A percentile compares a stretch with the other conserved stretches of the same genome.
Conservation (phyloP, 2,888 invertebrate species). For the Pammene aurita region DNA sequence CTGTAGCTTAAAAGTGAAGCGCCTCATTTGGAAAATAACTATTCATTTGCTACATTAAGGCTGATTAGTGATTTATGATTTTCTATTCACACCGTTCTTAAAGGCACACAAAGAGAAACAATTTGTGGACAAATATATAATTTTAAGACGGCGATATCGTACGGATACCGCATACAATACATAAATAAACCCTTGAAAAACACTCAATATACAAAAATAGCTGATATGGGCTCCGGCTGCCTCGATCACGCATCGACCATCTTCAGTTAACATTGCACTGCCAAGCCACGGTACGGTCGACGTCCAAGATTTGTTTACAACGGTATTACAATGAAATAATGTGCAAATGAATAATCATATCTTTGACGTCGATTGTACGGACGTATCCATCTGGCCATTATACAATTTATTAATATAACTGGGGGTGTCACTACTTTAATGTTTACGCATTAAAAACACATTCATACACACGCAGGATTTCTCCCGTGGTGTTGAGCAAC, state of each 20-base stretch:
- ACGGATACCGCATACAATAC: constrained; percentile 6
- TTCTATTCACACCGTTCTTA: constrained; percentile 1
- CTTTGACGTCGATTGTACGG: not conserved
- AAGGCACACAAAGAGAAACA: constrained; percentile 20
- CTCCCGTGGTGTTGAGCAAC: not conserved
- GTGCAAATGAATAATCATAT: not conserved
- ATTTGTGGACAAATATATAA: constrained; percentile 4
- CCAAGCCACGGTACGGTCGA: constrained; percentile 4
- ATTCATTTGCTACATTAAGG: constrained; percentile 7
- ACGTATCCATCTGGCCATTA: not conserved
- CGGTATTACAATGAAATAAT: not conserved
- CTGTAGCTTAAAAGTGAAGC: not conserved
- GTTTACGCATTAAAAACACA: not conserved
- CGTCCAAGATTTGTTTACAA: not conserved
- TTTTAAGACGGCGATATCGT: not conserved
- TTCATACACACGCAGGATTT: not conserved
- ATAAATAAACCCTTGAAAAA: constrained; percentile 25
- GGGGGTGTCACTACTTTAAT: not conserved
- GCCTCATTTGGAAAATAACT: not conserved
- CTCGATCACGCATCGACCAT: not conserved
- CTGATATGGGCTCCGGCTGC: constrained; percentile 33
- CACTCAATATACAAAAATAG: constrained; percentile 35
- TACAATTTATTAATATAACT: not conserved
- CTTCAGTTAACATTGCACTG: constrained; percentile 15
- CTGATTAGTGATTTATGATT: constrained; percentile 1